A percentile compares a stretch with the other conserved stretches of the same genome.
These are phyloP conservation scores for Monoplex corrugatus DNA, from an alignment of 2,888 invertebrate genomes.

Conservation along the genomic window DNA sequence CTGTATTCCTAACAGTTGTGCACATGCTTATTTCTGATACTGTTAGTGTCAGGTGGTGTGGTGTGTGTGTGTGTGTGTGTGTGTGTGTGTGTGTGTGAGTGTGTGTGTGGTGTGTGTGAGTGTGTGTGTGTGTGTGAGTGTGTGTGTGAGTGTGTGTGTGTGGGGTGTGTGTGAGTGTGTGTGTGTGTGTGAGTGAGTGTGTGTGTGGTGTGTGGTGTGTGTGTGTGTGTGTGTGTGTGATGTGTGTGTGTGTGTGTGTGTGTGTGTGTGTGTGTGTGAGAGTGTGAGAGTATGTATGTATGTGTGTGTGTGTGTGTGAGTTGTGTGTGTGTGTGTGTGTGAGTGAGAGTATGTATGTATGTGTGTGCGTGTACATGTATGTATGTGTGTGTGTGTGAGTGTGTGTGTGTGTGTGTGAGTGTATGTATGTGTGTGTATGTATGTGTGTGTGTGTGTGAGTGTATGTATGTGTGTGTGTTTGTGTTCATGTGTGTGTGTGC, in stretches of 20 bases:
- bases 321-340: not conserved
- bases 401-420: not conserved
- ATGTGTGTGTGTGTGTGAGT: constrained; percentile 27
- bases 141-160: not conserved
- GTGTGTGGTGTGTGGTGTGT: not conserved
- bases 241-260: not conserved
- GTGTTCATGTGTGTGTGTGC: not conserved
- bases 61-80: not conserved
- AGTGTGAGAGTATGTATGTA: not conserved
- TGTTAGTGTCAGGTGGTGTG: no score
- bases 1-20: no score
- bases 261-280: not conserved
- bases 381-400: constrained; percentile 15
- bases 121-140: not conserved
- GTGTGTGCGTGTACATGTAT: not conserved
- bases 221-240: not conserved
- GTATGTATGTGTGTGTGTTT: constrained; percentile 34
- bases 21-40: no score
- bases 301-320: not conserved
- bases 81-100: not conserved
- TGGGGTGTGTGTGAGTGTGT: not conserved
- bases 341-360: not conserved
- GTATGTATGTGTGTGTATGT: constrained; percentile 38
- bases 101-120: not conserved
- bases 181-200: not conserved